Conservation (phyloP, 2,113 vertebrate species). For the Notiomystis cincta region DNA sequence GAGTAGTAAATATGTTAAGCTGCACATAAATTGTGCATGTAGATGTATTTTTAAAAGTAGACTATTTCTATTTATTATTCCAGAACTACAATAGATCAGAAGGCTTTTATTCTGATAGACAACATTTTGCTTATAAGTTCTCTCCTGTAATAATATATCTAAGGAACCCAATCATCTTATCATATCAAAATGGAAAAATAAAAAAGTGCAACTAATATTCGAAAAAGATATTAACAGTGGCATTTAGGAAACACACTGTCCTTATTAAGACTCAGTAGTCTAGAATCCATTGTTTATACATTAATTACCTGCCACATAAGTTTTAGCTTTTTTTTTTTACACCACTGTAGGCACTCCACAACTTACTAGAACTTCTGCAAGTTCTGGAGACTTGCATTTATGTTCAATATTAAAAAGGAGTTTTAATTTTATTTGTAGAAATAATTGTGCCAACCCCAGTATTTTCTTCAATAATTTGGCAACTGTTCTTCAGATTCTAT, state of each 20-base stretch:
- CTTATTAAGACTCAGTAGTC: background rate
- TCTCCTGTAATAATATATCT: background rate
- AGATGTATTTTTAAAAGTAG: constrained; percentile 43
- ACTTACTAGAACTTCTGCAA: background rate
- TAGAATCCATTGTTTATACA: background rate
- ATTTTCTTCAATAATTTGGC: constrained; percentile 11
- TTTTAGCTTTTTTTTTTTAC: background rate
- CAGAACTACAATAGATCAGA: background rate
- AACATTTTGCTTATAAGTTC: background rate
- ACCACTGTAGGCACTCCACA: background rate
- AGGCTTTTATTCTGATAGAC: background rate
- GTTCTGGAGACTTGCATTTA: background rate
- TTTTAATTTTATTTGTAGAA: background rate
- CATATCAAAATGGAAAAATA: background rate
- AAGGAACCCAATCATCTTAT: background rate
- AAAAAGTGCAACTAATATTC: background rate
- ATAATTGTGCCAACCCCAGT: background rate
- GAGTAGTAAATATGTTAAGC: constrained; percentile 41
- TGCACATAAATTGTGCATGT: constrained; percentile 27
- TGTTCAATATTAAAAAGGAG: background rate
- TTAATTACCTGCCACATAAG: background rate
- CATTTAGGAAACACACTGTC: background rate
- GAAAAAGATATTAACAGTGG: background rate
- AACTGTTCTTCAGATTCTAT: background rate
- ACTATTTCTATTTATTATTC: background rate